Percentiles rank a stretch among this genome's conserved stretches.
Conservation (phyloP, 2,888 invertebrate species). For the Elgonia sp. region DNA sequence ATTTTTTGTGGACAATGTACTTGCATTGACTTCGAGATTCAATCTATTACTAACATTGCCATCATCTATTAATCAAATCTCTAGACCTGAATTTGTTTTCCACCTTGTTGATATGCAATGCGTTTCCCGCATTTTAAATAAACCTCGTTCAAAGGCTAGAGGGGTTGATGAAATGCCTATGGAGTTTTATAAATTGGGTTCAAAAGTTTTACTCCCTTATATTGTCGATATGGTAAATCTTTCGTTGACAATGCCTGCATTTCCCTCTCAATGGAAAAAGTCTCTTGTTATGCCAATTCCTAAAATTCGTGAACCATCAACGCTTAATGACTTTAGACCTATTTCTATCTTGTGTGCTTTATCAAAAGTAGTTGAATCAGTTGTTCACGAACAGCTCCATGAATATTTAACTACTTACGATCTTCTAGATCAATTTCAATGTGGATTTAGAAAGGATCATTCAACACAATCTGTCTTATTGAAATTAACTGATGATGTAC, state of each 20-base stretch:
- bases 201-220: background rate
- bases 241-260: background rate
- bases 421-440: background rate
- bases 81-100: background rate
- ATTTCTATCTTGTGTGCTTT: background rate
- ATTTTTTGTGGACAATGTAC: background rate
- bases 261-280: background rate
- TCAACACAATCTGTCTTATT: background rate
- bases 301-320: background rate
- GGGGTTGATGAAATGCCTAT: background rate
- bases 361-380: background rate
- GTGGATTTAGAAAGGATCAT: background rate
- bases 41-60: background rate
- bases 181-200: background rate
- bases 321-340: background rate
- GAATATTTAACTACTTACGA: background rate
- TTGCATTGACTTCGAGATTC: background rate
- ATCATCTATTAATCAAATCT: background rate
- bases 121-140: background rate
- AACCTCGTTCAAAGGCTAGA: background rate
- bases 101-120: background rate
- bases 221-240: background rate
- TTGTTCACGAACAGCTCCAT: background rate
- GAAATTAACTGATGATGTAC: conserved; percentile 5
- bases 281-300: background rate